Percentiles rank a stretch among this genome's conserved stretches.
Evolutionary conservation across 2,888 invertebrate species (phyloP).

Genomic region (Tachystola acroxantha): DNA sequence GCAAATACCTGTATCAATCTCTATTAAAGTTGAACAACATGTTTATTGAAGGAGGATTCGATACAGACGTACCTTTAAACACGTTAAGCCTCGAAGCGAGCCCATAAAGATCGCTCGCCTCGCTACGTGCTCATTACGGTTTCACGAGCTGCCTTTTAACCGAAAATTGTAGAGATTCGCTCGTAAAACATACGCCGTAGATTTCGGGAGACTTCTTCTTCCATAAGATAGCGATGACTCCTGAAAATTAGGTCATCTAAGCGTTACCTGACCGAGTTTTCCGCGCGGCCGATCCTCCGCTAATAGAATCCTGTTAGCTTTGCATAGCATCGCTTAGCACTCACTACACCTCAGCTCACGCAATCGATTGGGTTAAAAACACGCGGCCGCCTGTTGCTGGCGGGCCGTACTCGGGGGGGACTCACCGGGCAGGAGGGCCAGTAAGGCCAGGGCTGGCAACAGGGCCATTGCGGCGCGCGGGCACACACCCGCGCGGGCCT

Average conservation of each 20-base stretch:
- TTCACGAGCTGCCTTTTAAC: conserved; percentile 20
- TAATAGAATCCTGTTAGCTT: conserved; percentile 8
- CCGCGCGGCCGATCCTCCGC: background rate
- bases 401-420: conserved; percentile 24
- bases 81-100: conserved; percentile 9
- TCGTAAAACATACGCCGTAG: conserved; percentile 33
- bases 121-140: conserved; percentile 34
- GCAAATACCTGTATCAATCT: too few relatives aligned
- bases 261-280: conserved; percentile 15
- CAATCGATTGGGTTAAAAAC: conserved; percentile 48
- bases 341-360: conserved; percentile 63
- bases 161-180: conserved; percentile 42
- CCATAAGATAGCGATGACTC: too few relatives aligned
- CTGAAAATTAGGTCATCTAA: background rate
- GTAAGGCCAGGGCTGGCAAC: conserved; percentile 67
- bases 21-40: background rate
- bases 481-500: conserved; percentile 75
- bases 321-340: conserved; percentile 37
- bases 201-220: too few relatives aligned
- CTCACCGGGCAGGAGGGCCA: conserved; percentile 73
- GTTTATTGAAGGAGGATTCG: conserved; percentile 1
- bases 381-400: conserved; percentile 59
- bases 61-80: conserved; percentile 11
- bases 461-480: conserved; percentile 72
- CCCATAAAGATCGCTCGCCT: conserved; percentile 12